phyloP scores from a whole-genome alignment of 2,113 vertebrate species.

The Camelus bactrianus region DNA sequence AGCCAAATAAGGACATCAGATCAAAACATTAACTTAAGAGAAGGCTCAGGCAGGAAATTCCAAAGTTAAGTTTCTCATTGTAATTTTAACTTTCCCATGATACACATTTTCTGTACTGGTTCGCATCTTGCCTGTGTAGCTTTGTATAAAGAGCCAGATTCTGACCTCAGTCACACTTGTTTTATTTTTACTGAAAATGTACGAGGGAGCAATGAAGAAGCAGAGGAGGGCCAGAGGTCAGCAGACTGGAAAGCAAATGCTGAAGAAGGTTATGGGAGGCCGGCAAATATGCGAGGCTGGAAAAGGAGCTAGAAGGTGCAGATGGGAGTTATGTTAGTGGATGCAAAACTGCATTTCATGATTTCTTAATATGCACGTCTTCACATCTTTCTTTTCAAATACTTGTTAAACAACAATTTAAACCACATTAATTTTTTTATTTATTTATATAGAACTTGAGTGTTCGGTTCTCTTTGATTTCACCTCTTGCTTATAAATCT shows the following conservation, averaged over 20 bases:
- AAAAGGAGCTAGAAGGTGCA: not conserved
- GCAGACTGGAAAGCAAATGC: constrained; percentile 20
- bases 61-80: constrained; percentile 16
- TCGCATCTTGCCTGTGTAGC: not conserved
- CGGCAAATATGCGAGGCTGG: not conserved
- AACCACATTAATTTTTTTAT: constrained; percentile 23
- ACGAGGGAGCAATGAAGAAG: constrained; percentile 34
- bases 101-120: not conserved
- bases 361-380: not conserved
- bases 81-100: constrained; percentile 30
- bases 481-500: constrained; percentile 84
- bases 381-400: constrained; percentile 38
- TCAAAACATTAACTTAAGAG: constrained; percentile 37
- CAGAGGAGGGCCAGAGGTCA: constrained; percentile 29
- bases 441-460: constrained; percentile 59
- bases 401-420: constrained; percentile 46
- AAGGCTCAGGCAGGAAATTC: constrained; percentile 48
- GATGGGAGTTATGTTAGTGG: not conserved
- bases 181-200: constrained; percentile 55
- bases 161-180: constrained; percentile 48
- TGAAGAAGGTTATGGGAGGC: not conserved
- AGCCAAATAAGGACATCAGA: constrained; percentile 51
- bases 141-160: not conserved
- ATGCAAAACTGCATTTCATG: not conserved
- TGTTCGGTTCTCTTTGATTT: constrained; percentile 80